Evolutionary conservation across 2,113 vertebrate species (phyloP).

Genomic region (Rana temporaria): DNA sequence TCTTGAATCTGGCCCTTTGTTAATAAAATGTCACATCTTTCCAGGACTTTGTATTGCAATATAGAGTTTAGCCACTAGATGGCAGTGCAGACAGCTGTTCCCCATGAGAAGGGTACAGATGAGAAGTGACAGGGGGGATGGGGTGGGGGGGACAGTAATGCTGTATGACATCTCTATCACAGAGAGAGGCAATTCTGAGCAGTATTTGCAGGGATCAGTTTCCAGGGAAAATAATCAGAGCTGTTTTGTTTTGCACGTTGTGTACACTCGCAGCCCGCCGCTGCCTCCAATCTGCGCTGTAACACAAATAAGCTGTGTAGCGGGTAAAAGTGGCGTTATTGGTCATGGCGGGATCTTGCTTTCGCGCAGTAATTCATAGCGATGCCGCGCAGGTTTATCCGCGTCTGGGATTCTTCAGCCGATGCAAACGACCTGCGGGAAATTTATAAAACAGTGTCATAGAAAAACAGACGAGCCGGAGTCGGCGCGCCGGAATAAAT

Average conservation of each 20-base stretch:
- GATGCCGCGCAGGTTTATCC: neutral
- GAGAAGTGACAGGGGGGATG: neutral
- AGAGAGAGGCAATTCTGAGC: neutral
- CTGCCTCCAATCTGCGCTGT: neutral
- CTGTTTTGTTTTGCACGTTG: conserved; percentile 6
- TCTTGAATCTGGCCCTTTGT: too few relatives aligned
- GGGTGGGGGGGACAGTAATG: neutral
- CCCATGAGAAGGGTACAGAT: neutral
- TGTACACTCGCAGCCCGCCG: neutral
- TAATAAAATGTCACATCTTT: too few relatives aligned
- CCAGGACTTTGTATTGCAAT: too few relatives aligned
- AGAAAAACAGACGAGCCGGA: too few relatives aligned
- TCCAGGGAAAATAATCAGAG: neutral
- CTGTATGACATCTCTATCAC: conserved; percentile 14
- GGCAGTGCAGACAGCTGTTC: conserved; percentile 18
- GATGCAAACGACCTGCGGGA: too few relatives aligned
- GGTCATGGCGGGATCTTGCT: neutral
- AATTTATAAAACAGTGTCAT: too few relatives aligned
- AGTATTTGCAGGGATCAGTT: neutral
- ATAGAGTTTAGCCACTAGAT: neutral
- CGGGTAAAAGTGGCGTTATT: neutral
- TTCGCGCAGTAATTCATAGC: neutral
- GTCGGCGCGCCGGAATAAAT: too few relatives aligned
- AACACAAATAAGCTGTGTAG: conserved; percentile 6
- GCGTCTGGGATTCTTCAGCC: too few relatives aligned